phyloP scores from a whole-genome alignment of 2,113 vertebrate species.

The Vulpes lagopus region DNA sequence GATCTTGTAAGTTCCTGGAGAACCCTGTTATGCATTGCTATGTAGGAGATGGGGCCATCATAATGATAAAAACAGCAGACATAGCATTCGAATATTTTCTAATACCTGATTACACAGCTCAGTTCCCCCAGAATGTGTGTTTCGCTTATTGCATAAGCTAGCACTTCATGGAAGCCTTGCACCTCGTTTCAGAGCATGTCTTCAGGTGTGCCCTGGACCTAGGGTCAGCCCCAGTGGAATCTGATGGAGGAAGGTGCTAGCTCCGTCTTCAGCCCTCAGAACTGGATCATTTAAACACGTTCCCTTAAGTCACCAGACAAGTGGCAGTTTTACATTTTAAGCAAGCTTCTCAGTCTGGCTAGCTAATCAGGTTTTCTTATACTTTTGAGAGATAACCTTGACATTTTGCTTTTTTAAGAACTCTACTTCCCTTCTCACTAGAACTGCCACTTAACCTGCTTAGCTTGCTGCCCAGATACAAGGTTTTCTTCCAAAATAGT shows the following conservation, averaged over 20 bases:
- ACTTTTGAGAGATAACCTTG: constrained; percentile 32
- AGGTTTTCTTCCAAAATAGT: background rate
- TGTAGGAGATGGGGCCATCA: background rate
- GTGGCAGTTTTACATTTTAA: background rate
- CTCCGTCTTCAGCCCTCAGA: background rate
- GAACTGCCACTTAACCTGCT: constrained; percentile 29
- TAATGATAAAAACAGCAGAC: background rate
- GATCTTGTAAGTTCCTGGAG: background rate
- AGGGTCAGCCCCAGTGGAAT: background rate
- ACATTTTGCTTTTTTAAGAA: constrained; percentile 40
- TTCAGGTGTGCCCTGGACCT: background rate
- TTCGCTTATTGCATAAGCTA: background rate
- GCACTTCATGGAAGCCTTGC: background rate
- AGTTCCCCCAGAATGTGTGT: background rate
- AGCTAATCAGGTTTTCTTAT: constrained; percentile 5
- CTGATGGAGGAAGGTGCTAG: background rate
- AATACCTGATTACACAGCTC: background rate
- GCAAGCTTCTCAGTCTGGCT: background rate
- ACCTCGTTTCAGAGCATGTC: background rate
- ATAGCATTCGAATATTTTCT: background rate
- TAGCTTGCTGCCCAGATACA: background rate
- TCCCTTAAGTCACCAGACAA: background rate
- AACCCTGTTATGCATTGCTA: background rate
- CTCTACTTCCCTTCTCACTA: background rate
- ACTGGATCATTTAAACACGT: background rate